Conservation (phyloP, 1,140 invertebrate genomes). For the Drosophila busckii region DNA sequence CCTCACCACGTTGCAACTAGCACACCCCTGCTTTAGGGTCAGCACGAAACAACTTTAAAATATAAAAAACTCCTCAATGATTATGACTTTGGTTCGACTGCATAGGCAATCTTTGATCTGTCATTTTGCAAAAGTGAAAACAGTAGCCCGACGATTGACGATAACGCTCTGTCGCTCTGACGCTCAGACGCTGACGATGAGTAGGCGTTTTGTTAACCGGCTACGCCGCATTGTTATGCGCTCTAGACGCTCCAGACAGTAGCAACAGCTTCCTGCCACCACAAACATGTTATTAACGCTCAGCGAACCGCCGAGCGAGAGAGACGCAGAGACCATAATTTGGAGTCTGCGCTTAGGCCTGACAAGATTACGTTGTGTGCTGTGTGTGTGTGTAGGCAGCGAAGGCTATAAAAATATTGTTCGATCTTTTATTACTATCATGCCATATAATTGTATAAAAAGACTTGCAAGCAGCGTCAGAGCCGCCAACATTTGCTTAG, state of each 20-base stretch:
- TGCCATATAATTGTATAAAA: constrained; percentile 40
- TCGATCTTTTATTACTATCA: constrained; percentile 35
- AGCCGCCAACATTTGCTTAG: too few relatives aligned
- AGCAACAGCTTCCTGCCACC: constrained; percentile 38
- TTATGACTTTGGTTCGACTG: constrained; percentile 49
- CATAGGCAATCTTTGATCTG: constrained; percentile 65
- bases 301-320: too few relatives aligned
- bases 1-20: not conserved
- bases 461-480: not conserved
- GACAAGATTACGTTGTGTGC: constrained; percentile 22
- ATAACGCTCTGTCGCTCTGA: not conserved
- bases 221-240: constrained; percentile 29
- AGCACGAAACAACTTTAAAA: constrained; percentile 58
- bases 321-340: constrained; percentile 30
- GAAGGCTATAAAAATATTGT: constrained; percentile 25
- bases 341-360: constrained; percentile 8
- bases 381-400: constrained; percentile 7
- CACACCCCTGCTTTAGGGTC: constrained; percentile 12
- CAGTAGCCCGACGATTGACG: constrained; percentile 20
- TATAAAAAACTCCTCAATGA: constrained; percentile 34
- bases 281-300: constrained; percentile 64
- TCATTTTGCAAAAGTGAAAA: constrained; percentile 56
- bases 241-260: constrained; percentile 14
- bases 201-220: constrained; percentile 57
- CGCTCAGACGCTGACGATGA: constrained; percentile 39